Base-by-base conservation (phyloP, 2,888 invertebrate genomes). In the Disparrhopalites patrizii region DNA sequence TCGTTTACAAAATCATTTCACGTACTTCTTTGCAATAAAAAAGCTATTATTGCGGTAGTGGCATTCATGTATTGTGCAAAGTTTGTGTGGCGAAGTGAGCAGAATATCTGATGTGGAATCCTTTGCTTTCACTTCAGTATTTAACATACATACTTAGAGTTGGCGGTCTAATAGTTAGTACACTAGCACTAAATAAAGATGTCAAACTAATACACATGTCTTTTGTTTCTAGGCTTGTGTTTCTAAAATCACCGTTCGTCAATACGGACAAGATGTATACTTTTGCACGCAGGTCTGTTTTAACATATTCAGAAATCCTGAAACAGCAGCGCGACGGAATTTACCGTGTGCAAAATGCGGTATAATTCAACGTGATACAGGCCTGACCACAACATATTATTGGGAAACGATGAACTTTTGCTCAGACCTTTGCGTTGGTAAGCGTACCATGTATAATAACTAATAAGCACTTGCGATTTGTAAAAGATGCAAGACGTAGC, bases 371-470 rank as follows among this genome's bases (percentile, higher is more conserved):
- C 61, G 65, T 20, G 68, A 67, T 13, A 65, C 61, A 57, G 63
- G 51, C 13, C 25, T 54, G 8, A 40, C 23, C 0, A 54, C 63
- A 4, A 50, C 64, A 10, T 73, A 68, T 54, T 75, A 69, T 33
- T 95, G 94, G 95, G 93, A 94, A 80, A 91, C 93, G 0, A 90
- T 93, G 88, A 93, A 94, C 78, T 95, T 91, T 78, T 95, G 95
- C 77, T 89, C 90, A 71, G 93, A 93, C 79, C 83, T 86, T 60
- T 95, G 95, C 77, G 81, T 93, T 75, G 89, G 90, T 73, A 82
- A 71, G 73, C 72, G n/a, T n/a, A n/a, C n/a, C n/a, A n/a, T n/a
- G n/a, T n/a, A 43, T 43, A 10, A 43, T 10, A 18, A 43, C 20
- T 43, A 4, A 5, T 43, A 36, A 36, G 36, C 7, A n/a, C n/a